Conservation (phyloP, 1,140 invertebrate species). For the Papilio dardanus region DNA sequence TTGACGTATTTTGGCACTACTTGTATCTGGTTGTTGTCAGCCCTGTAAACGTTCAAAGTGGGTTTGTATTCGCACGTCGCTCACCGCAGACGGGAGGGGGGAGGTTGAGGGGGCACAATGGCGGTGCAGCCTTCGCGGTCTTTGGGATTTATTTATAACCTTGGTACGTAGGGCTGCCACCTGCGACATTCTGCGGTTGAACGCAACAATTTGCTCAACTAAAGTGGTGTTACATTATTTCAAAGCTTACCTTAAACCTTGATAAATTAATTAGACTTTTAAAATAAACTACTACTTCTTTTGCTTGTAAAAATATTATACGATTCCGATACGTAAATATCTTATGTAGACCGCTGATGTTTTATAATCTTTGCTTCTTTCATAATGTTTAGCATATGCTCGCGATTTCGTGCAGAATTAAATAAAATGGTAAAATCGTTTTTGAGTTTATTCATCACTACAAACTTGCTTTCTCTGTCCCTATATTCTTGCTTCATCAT, state of each 20-base stretch:
- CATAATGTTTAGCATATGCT: too few species aligned
- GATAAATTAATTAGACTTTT: background rate
- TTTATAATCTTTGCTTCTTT: too few species aligned
- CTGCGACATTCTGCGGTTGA: background rate
- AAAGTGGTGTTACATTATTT: background rate
- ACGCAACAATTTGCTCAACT: background rate
- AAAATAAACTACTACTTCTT: background rate
- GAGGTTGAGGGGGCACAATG: background rate
- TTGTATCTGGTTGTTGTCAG: background rate
- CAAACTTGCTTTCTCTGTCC: too few species aligned
- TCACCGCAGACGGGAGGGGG: background rate
- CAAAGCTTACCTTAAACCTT: background rate
- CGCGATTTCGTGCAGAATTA: too few species aligned
- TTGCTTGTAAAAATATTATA: background rate
- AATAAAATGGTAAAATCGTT: too few species aligned
- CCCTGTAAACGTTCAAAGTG: background rate
- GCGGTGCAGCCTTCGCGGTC: constrained; percentile 1
- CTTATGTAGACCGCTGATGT: too few species aligned
- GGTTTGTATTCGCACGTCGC: constrained; percentile 25
- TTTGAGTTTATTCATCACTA: too few species aligned
- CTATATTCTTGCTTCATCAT: too few species aligned
- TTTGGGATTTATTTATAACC: constrained; percentile 20
- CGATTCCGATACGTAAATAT: background rate
- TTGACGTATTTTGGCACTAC: background rate
- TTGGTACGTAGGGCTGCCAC: background rate